Conservation (phyloP, 2,888 invertebrate species). For the Amphipyra berbera region DNA sequence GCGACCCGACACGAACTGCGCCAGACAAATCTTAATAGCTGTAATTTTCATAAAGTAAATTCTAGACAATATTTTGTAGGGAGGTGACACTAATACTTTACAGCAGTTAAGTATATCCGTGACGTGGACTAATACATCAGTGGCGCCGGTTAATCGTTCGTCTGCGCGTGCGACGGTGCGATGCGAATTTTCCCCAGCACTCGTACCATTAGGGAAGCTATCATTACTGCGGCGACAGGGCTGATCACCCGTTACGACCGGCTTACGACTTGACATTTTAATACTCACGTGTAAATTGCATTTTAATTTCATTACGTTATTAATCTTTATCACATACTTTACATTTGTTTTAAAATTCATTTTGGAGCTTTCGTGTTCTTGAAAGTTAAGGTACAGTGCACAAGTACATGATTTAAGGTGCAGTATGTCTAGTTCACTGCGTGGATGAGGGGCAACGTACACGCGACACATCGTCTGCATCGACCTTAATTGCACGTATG, state of each 20-base stretch:
- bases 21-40: constrained; percentile 29
- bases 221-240: constrained; percentile 86
- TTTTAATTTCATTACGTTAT: constrained; percentile 66
- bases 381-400: constrained; percentile 3
- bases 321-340: constrained; percentile 27
- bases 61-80: constrained; percentile 51
- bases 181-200: constrained; percentile 83
- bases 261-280: constrained; percentile 69
- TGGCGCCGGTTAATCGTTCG: constrained; percentile 83
- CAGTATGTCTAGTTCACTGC: constrained; percentile 62
- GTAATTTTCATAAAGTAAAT: constrained; percentile 38
- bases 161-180: constrained; percentile 84
- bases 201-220: constrained; percentile 83
- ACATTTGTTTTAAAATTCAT: constrained; percentile 19
- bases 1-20: constrained; percentile 4
- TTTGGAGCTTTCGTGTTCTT: constrained; percentile 22
- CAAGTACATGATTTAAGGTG: constrained; percentile 30
- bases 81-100: constrained; percentile 69
- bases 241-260: constrained; percentile 75
- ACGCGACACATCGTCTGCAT: constrained; percentile 78
- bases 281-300: constrained; percentile 66
- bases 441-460: constrained; percentile 66
- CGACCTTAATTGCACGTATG: constrained; percentile 84
- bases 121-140: constrained; percentile 82
- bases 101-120: constrained; percentile 76